phyloP scores from a whole-genome alignment of 2,113 vertebrate genomes.

The Hypomesus transpacificus region DNA sequence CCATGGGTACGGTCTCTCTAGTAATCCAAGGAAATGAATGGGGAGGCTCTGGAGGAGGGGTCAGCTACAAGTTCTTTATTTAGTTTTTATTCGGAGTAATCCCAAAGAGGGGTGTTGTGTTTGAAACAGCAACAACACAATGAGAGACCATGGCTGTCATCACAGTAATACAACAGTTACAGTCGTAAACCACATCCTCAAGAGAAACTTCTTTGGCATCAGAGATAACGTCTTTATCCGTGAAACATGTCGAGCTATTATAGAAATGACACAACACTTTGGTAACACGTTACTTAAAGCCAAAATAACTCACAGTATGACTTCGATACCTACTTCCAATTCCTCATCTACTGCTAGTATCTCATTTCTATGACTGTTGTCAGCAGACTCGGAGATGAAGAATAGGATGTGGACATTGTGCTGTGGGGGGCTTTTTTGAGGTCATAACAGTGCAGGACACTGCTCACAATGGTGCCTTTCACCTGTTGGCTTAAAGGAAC shows the following conservation, averaged over 20 bases:
- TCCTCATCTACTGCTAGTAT: too few species aligned
- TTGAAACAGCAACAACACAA: too few species aligned
- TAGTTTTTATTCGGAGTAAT: too few species aligned
- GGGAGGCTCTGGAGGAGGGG: too few species aligned
- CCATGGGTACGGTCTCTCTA: too few species aligned
- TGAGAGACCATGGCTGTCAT: too few species aligned
- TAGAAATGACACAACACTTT: conserved; percentile 1
- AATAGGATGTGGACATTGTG: too few species aligned
- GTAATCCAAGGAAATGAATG: too few species aligned
- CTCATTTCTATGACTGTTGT: too few species aligned
- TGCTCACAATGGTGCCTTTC: background rate
- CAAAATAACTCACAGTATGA: background rate
- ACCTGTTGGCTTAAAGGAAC: background rate
- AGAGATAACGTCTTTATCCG: conserved; percentile 15
- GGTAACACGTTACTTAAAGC: background rate
- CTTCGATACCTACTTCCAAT: background rate
- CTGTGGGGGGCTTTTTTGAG: background rate
- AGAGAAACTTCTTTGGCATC: conserved; percentile 33
- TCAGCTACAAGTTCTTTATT: too few species aligned
- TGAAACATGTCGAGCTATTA: conserved; percentile 13
- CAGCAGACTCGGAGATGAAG: too few species aligned
- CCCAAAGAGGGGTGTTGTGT: too few species aligned
- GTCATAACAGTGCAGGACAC: background rate
- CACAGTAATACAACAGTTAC: conserved; percentile 3
- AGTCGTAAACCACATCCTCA: conserved; percentile 2